phyloP scores from a whole-genome alignment of 2,113 vertebrate genomes.

The Eulacestoma nigropectus region DNA sequence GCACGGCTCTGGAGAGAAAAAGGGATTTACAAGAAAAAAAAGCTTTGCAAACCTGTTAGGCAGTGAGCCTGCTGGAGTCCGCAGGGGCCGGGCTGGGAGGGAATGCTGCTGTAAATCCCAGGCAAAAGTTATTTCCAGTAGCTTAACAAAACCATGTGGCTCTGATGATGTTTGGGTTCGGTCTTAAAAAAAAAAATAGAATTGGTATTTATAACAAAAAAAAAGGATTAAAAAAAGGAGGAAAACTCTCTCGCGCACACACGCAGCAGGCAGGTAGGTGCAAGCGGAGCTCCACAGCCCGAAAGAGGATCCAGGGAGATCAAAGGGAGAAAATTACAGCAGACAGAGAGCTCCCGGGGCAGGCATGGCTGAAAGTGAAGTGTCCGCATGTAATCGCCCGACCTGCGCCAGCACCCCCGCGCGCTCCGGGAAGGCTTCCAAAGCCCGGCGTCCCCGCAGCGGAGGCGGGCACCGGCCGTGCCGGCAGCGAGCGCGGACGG shows the following conservation, averaged over 20 bases:
- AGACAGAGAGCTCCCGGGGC: neutral
- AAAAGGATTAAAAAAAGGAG: too few relatives aligned
- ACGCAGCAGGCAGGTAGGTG: constrained; percentile 62
- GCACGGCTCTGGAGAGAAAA: constrained; percentile 4
- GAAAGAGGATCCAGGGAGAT: constrained; percentile 60
- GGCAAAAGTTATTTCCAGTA: constrained; percentile 48
- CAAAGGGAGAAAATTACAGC: constrained; percentile 63
- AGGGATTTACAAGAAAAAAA: neutral
- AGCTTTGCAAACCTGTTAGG: constrained; percentile 63
- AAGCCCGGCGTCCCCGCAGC: neutral
- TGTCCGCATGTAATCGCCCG: constrained; percentile 44
- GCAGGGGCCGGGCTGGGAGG: constrained; percentile 5
- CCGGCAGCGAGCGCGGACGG: neutral
- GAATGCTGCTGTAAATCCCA: constrained; percentile 50
- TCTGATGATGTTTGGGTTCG: neutral
- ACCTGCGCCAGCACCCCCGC: neutral
- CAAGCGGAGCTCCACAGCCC: constrained; percentile 53
- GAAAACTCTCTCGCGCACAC: neutral
- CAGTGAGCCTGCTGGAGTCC: constrained; percentile 57
- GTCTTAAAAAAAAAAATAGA: neutral
- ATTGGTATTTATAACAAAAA: neutral
- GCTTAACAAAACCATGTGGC: constrained; percentile 9
- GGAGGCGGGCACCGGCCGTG: neutral
- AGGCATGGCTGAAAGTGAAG: constrained; percentile 46
- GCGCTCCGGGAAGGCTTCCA: neutral